Evolutionary conservation across 2,797 vertebrate species (phyloP), one percentile per base, ranked within the genome.

Genomic region (Streptopelia turtur): DNA sequence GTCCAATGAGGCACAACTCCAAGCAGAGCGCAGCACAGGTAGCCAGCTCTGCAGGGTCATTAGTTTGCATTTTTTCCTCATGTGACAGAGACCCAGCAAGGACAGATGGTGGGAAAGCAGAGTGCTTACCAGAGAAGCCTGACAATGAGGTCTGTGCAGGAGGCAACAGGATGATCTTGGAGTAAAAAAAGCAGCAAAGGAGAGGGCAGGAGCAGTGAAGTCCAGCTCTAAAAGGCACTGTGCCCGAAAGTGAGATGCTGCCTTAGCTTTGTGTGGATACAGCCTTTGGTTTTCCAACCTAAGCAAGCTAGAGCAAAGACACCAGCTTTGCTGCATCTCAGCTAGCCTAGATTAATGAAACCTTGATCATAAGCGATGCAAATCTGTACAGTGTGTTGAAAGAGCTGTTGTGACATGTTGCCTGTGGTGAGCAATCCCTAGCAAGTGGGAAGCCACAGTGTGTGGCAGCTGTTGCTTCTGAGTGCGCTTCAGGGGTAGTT

Each of bases 401-500:
- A 77, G 87, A 87, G 77, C 21, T 90, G 85, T 88, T 96, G 86
- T 94, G 88, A 94, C 83, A 76, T 49, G 56, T 57, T 0, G 47
- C 90, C 90, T 91, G 88, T 30, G 80, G 86, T 93, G 83, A 97
- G 81, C 75, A 92, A 64, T 83, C 94, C 83, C 64, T 71, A 83
- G 57, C 85, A 90, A 79, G 78, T 89, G 80, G 85, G 91, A 96
- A 89, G 91, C 87, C 90, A 68, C 87, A 68, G 71, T 65, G 74
- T 66, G 50, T 87, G 91, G 70, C 90, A 93, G 81, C 74, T 92
- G 66, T 74, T 84, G 71, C 64, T 47, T 94, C 83, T 64, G 64
- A 84, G 63, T 82, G 70, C 80, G 90, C 74, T 83, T 81, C 87
- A 59, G 37, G 47, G n/a, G 69, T 45, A 83, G 52, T 70, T 88